Conservation (phyloP, 2,113 vertebrate species). For the Syngnathoides biaculeatus region DNA sequence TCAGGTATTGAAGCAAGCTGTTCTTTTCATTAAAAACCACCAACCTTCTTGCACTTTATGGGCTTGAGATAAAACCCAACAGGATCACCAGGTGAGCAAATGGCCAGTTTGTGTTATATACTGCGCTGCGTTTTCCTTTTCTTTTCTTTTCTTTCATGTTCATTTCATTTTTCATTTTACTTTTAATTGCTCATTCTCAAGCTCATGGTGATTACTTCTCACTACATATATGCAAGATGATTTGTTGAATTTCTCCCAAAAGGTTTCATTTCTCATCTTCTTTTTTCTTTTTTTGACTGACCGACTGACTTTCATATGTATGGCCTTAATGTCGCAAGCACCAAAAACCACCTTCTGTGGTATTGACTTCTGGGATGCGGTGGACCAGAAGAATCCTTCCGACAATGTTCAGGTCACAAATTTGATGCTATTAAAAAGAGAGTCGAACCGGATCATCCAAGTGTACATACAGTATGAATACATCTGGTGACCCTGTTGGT, state of each 20-base stretch:
- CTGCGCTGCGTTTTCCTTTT: background rate
- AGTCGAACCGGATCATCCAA: background rate
- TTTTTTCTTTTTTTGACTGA: no score
- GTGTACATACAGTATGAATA: background rate
- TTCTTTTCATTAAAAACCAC: conserved; percentile 30
- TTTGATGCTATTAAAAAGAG: background rate
- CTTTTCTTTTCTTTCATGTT: no score
- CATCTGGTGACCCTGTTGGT: background rate
- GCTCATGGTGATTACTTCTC: background rate
- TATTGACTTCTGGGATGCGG: background rate
- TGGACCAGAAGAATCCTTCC: background rate
- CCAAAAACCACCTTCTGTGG: background rate
- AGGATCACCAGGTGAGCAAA: background rate
- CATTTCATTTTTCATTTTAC: background rate
- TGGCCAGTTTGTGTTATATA: background rate
- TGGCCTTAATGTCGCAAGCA: background rate
- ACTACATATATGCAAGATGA: no score
- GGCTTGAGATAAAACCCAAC: conserved; percentile 14
- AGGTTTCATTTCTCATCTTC: background rate
- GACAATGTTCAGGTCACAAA: background rate
- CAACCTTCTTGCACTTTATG: conserved; percentile 16
- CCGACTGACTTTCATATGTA: background rate
- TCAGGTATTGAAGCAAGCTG: conserved; percentile 5
- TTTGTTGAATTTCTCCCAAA: background rate
- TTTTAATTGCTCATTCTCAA: background rate